Percentiles rank a stretch among this genome's conserved stretches.
Conservation (phyloP, 1,140 invertebrate species). For the Pogonognathellus flavescens region DNA sequence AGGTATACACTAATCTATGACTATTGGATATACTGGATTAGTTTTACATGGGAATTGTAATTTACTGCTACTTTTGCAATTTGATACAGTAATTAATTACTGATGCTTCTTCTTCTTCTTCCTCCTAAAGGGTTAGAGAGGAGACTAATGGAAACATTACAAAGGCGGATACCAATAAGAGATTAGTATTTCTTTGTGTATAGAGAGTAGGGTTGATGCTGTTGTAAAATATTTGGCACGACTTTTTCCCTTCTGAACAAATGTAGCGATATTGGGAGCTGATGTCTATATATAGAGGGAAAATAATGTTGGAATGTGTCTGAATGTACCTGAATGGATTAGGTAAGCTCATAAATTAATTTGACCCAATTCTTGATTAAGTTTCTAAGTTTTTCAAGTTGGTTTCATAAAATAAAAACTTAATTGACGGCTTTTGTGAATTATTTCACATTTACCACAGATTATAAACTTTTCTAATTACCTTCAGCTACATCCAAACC, state of each 20-base stretch:
- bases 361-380: not conserved
- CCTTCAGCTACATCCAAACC: not conserved
- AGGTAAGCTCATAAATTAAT: not conserved
- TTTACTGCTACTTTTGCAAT: slow-evolving; percentile 13
- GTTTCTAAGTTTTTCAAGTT: not conserved
- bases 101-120: not conserved
- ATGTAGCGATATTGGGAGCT: no score
- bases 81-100: slow-evolving; percentile 11
- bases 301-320: not conserved
- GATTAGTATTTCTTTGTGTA: not conserved
- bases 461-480: not conserved
- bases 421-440: not conserved
- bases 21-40: not conserved
- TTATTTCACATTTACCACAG: not conserved
- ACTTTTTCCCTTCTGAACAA: not conserved
- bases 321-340: not conserved
- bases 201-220: not conserved
- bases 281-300: not conserved
- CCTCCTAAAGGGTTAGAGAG: not conserved
- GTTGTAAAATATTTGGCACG: slow-evolving; percentile 23
- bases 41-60: slow-evolving; percentile 3
- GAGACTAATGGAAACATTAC: not conserved
- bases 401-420: not conserved
- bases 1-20: no score
- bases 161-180: not conserved